Percentiles rank a stretch among this genome's conserved stretches.
These are phyloP conservation scores for Yoshiicerus persimilis DNA, from an alignment of 1,140 invertebrate species.

Conservation along the genomic window DNA sequence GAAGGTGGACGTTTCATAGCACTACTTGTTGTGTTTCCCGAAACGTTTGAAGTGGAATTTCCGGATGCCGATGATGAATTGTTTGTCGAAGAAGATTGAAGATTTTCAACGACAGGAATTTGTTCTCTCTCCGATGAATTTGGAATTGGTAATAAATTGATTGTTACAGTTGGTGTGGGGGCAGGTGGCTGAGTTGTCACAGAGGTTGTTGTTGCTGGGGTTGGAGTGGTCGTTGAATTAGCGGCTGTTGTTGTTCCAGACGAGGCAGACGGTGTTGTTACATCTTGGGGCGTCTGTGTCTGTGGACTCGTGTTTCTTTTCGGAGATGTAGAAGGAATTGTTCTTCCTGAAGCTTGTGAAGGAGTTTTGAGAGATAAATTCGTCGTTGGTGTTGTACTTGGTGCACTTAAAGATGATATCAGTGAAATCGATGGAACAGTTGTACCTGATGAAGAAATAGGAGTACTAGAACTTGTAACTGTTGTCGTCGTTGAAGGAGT, in stretches of 20 bases:
- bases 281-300: neutral
- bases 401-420: neutral
- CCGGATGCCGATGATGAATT: neutral
- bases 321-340: neutral
- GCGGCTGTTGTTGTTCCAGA: neutral
- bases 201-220: neutral
- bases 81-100: neutral
- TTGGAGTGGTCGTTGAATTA: neutral
- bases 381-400: neutral
- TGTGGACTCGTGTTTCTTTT: neutral
- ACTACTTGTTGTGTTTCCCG: neutral
- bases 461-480: neutral
- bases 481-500: neutral
- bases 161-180: neutral
- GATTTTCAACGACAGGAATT: neutral
- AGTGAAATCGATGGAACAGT: neutral
- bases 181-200: neutral
- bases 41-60: neutral
- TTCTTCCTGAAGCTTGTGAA: neutral
- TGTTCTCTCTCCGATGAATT: neutral
- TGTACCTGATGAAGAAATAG: neutral
- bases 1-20: slow-evolving; percentile 41
- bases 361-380: neutral
- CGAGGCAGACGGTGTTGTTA: neutral
- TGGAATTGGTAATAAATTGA: neutral